Evolutionary conservation across 2,113 vertebrate genomes (phyloP), one percentile per base, ranked within the genome.

Genomic region (Craseonycteris thonglongyai): DNA sequence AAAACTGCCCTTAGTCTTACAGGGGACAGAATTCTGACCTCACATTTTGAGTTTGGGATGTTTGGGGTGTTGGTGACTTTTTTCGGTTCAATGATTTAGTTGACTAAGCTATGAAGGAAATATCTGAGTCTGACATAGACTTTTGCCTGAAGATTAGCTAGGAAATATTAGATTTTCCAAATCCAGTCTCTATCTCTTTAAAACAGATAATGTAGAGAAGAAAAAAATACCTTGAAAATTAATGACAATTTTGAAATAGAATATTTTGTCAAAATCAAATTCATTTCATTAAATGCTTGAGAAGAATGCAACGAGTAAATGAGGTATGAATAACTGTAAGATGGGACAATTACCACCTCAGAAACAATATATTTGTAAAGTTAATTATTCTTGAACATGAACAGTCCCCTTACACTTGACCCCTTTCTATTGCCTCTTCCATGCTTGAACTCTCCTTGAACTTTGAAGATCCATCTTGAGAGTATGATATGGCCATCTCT

Each of bases 361-460:
- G 98, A 99, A 99, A 99, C 98, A 98, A 98, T 99, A 98, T 99
- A 99, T 99, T 99, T 99, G 98, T 98, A 98, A 98, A 98, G 99
- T 99, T 99, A 98, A 99, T 99, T 99, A 98, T 98, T 98, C 96
- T 95, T 82, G 98, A 98, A 99, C 98, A 97, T 97, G 98, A 99
- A 98, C 98, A 98, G 97, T 99, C 98, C 98, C 98, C 97, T 98
- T 98, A 98, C 98, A 99, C 98, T 99, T 99, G 98, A 98, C 99
- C 99, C 98, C 97, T 97, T 97, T 98, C 98, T 98, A 99, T 98
- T 98, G 98, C 98, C 98, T 98, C 98, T 98, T 99, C 98, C 98
- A 99, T 98, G 99, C 99, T 98, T 99, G 99, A 99, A 99, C 99
- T 99, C 99, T 99, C 99, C 99, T 99, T 99, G 99, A 99, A 99